A percentile compares a stretch with the other conserved stretches of the same genome.
Conservation (phyloP, 2,797 vertebrate genomes). For the Pangasius sanitwongsei region DNA sequence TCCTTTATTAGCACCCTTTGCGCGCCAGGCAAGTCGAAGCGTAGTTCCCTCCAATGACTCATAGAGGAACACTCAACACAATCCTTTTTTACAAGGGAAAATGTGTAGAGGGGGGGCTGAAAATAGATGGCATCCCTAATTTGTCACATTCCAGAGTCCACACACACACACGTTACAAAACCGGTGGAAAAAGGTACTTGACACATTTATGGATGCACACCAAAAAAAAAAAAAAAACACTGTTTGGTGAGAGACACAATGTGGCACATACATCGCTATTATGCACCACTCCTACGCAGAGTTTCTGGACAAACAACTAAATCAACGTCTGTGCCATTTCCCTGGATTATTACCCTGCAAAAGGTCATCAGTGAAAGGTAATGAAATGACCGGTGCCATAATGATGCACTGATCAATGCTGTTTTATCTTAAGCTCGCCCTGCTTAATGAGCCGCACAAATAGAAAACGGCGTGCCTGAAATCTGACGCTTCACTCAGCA, state of each 20-base stretch:
- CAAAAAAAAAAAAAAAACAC: neutral
- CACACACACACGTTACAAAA: conserved; percentile 8
- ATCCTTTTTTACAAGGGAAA: conserved; percentile 46
- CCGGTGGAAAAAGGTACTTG: conserved; percentile 27
- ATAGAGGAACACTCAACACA: conserved; percentile 34
- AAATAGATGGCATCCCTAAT: conserved; percentile 51
- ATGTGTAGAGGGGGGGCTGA: conserved; percentile 19
- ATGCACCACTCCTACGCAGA: neutral
- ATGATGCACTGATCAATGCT: conserved; percentile 24
- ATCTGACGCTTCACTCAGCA: conserved; percentile 26
- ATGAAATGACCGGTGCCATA: neutral
- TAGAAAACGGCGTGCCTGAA: conserved; percentile 17
- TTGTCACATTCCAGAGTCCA: conserved; percentile 51
- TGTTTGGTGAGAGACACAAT: neutral
- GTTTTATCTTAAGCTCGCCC: conserved; percentile 13
- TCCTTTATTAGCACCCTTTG: conserved; percentile 45
- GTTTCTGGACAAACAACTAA: neutral
- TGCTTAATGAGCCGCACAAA: conserved; percentile 39
- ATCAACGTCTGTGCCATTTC: conserved; percentile 16
- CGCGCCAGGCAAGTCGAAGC: conserved; percentile 48
- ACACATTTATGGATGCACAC: neutral
- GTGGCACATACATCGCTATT: neutral
- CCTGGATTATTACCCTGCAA: conserved; percentile 17
- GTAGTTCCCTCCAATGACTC: conserved; percentile 47
- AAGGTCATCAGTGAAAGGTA: conserved; percentile 29